These are phyloP conservation scores for Thamnophis elegans DNA, from an alignment of 2,797 vertebrate species.

Conservation along the genomic window DNA sequence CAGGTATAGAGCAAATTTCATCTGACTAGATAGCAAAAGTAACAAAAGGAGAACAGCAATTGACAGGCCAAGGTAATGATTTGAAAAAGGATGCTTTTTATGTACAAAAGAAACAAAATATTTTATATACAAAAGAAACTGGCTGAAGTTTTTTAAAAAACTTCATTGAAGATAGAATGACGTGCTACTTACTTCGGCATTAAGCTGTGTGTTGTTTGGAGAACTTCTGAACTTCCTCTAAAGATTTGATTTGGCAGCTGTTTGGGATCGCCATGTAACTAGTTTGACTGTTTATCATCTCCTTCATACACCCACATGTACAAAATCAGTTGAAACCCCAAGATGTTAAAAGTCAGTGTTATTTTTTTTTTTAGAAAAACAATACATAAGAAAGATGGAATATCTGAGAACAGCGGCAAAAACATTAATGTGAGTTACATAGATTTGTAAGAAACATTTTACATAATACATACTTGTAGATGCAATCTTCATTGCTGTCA, in stretches of 20 bases:
- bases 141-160: neutral
- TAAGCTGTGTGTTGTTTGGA: slow-evolving; percentile 24
- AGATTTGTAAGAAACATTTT: slow-evolving; percentile 19
- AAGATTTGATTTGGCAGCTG: slow-evolving; percentile 47
- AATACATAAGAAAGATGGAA: slow-evolving; percentile 1
- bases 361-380: slow-evolving; percentile 8
- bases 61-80: neutral
- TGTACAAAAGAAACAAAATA: neutral
- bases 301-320: slow-evolving; percentile 4
- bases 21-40: neutral
- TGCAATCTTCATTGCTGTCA: neutral
- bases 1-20: neutral
- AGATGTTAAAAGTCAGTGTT: slow-evolving; percentile 29
- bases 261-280: slow-evolving; percentile 33
- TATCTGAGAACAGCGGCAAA: slow-evolving; percentile 29
- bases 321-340: slow-evolving; percentile 35
- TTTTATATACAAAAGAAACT: neutral
- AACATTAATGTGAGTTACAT: slow-evolving; percentile 9
- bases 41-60: neutral
- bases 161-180: neutral
- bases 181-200: neutral
- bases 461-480: neutral
- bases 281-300: slow-evolving; percentile 29
- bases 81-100: neutral
- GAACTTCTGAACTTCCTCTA: neutral